A percentile compares a stretch with the other conserved stretches of the same genome.
These are phyloP conservation scores for Tiliacea citrago DNA, from an alignment of 2,888 invertebrate species.

Conservation along the genomic window DNA sequence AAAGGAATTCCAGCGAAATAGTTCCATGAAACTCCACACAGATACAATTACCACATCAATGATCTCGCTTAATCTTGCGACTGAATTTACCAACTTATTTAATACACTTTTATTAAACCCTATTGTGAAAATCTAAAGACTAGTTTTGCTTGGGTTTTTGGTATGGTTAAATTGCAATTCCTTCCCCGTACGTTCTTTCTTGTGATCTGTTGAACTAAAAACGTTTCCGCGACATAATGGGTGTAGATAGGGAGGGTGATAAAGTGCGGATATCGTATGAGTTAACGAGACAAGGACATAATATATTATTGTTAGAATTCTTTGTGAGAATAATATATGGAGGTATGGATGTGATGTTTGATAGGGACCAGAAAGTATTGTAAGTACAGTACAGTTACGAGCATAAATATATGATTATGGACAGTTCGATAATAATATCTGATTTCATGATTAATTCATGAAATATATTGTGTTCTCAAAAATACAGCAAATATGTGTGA, in stretches of 20 bases:
- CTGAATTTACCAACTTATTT: constrained; percentile 41
- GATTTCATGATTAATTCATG: no score
- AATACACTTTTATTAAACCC: constrained; percentile 6
- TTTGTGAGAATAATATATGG: constrained; percentile 34
- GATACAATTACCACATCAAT: constrained; percentile 68
- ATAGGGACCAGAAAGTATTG: neutral
- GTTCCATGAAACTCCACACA: constrained; percentile 60
- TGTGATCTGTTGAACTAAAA: constrained; percentile 75
- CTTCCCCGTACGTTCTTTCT: constrained; percentile 70
- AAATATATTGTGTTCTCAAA: no score
- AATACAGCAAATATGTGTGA: no score
- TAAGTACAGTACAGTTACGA: no score
- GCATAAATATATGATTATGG: neutral
- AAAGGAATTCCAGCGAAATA: constrained; percentile 63
- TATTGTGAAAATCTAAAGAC: neutral
- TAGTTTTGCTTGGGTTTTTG: constrained; percentile 3
- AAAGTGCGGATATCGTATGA: constrained; percentile 66
- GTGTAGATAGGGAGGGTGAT: constrained; percentile 64
- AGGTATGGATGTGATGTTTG: neutral
- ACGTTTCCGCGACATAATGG: constrained; percentile 71
- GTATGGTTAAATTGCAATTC: constrained; percentile 60
- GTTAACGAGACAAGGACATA: constrained; percentile 70
- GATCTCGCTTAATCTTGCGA: constrained; percentile 55
- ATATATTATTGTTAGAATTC: constrained; percentile 59
- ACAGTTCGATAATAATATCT: neutral